Evolutionary conservation across 2,888 invertebrate species (phyloP).

Genomic region (Caradrina kadenii): DNA sequence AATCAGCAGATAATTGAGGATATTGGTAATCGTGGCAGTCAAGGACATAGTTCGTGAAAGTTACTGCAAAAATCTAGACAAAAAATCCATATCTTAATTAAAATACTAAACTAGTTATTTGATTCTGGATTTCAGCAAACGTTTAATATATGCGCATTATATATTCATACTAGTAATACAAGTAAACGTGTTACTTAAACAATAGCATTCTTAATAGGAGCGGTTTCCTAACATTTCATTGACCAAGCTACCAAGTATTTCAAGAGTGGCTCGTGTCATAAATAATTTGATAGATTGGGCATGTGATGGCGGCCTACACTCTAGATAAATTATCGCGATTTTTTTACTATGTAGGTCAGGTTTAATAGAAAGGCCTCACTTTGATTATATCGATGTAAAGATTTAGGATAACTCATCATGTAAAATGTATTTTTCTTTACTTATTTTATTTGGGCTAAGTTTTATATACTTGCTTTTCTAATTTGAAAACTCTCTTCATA

Average conservation of each 20-base stretch:
- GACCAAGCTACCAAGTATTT: conserved; percentile 46
- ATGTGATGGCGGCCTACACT: conserved; percentile 53
- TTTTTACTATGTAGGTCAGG: conserved; percentile 69
- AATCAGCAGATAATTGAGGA: conserved; percentile 43
- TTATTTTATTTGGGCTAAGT: neutral
- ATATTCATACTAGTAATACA: conserved; percentile 21
- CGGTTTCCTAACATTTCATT: conserved; percentile 58
- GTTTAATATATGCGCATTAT: conserved; percentile 38
- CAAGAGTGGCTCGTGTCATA: conserved; percentile 51
- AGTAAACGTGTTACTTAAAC: conserved; percentile 40
- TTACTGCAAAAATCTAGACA: conserved; percentile 12
- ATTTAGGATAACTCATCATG: conserved; percentile 27
- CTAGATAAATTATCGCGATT: conserved; percentile 54
- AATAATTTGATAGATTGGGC: conserved; percentile 58
- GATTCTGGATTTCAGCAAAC: conserved; percentile 23
- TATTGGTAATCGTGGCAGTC: conserved; percentile 40
- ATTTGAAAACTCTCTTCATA: no score
- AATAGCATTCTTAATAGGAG: conserved; percentile 43
- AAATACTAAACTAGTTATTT: conserved; percentile 20
- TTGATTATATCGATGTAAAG: conserved; percentile 44
- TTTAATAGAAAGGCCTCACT: conserved; percentile 67
- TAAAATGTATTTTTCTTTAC: neutral
- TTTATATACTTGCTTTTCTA: no score
- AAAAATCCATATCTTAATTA: neutral
- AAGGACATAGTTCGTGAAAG: conserved; percentile 41